Conservation (phyloP, 1,140 invertebrate species). For the Hetaerina americana region DNA sequence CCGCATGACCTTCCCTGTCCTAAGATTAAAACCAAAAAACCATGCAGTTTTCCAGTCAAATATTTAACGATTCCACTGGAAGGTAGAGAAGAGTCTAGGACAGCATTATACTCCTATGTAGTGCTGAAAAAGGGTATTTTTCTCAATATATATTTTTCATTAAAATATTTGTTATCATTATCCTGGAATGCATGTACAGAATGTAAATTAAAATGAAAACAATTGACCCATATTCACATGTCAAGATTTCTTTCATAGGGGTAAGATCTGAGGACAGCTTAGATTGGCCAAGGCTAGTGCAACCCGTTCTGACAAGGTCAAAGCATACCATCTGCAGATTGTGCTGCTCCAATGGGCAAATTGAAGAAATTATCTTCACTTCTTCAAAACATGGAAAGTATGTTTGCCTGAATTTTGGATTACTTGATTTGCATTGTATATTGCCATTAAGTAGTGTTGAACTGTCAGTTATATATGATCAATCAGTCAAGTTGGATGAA, state of each 20-base stretch:
- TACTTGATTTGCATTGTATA: constrained; percentile 11
- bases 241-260: constrained; percentile 21
- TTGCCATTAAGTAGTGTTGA: not conserved
- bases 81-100: constrained; percentile 25
- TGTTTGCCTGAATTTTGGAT: constrained; percentile 18
- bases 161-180: not conserved
- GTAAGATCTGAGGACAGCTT: constrained; percentile 29
- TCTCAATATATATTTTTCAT: constrained; percentile 9
- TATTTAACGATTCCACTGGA: constrained; percentile 43
- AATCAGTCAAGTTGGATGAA: no score
- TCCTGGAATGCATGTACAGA: constrained; percentile 9
- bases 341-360: constrained; percentile 56
- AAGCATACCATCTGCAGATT: constrained; percentile 62
- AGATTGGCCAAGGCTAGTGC: constrained; percentile 65
- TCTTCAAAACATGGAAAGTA: constrained; percentile 57
- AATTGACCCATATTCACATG: no score
- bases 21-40: constrained; percentile 41
- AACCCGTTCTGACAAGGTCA: constrained; percentile 42
- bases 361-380: constrained; percentile 66
- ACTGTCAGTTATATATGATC: no score
- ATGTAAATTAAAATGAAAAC: not conserved
- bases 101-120: constrained; percentile 57
- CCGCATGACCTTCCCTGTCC: constrained; percentile 68
- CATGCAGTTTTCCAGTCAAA: constrained; percentile 61
- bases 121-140: constrained; percentile 60